Evolutionary conservation across 2,113 vertebrate species (phyloP), one percentile per base, ranked within the genome.

Genomic region (Thryonomys swinderianus): DNA sequence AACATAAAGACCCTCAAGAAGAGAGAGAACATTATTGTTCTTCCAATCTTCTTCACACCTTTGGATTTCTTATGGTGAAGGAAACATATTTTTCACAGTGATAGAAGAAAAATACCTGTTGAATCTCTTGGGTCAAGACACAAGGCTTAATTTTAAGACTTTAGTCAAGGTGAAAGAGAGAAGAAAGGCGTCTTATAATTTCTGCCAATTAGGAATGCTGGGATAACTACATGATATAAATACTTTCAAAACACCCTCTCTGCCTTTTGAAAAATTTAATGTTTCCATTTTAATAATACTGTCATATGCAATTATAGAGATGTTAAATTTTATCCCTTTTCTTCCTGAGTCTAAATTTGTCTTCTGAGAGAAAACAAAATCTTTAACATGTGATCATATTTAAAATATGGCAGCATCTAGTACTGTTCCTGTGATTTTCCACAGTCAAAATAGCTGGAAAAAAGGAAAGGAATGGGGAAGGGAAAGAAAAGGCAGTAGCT

Each of bases 171-270:
- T 92, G 57, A 84, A 95, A 76, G 94, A 62, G 8, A 4, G 42
- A 9, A 87, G 88, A 96, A 95, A 94, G 71, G 34, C 40, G 97
- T 81, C 95, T 91, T 81, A 59, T 95, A 93, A 96, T 96, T 98
- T 96, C 89, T 95, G 76, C 13, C 84, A 94, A 95, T 97, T 96
- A 95, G 40, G 87, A 85, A 87, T n/a, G 61, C 34, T 69, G 89
- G 83, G 81, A 95, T 62, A 87, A 95, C 69, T 92, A 91, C 86
- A 42, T 25, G 79, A 88, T 94, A 96, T 89, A 34, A 89, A 92
- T 62, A 64, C 42, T 95, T 92, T 23, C 69, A 37, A 87, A 74
- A 82, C 51, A 53, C 16, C 42, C 67, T 90, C 51, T 21, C 40
- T 94, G 80, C 90, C 20, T 91, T 84, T 69, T 76, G 34, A 93